Conservation (phyloP, 2,888 invertebrate species). For the Philonicus albiceps region DNA sequence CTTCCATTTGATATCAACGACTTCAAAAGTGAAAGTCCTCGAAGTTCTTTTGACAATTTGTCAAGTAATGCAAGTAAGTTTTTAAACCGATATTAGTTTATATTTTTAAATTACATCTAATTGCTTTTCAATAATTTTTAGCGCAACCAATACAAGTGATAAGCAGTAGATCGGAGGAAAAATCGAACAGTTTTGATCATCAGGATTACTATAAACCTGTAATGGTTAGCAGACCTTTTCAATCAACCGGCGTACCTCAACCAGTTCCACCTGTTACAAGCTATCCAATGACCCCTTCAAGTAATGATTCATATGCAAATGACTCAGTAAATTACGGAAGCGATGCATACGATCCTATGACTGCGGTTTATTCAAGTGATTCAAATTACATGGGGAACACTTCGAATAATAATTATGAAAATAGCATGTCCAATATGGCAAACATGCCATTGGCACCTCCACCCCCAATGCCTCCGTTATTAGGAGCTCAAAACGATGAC, state of each 20-base stretch:
- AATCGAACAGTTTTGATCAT: constrained; percentile 62
- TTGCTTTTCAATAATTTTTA: constrained; percentile 48
- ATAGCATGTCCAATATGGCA: constrained; percentile 51
- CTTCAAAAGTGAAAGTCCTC: constrained; percentile 58
- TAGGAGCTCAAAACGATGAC: constrained; percentile 56
- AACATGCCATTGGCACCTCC: constrained; percentile 56
- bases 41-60: constrained; percentile 14
- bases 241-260: constrained; percentile 51
- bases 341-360: constrained; percentile 49
- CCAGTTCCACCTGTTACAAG: constrained; percentile 53
- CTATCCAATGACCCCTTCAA: constrained; percentile 30
- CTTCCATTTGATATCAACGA: constrained; percentile 68
- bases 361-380: constrained; percentile 51
- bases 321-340: constrained; percentile 20
- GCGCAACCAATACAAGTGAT: constrained; percentile 69
- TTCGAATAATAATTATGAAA: constrained; percentile 48
- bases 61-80: constrained; percentile 41
- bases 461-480: constrained; percentile 61
- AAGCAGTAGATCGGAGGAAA: constrained; percentile 66
- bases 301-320: background rate
- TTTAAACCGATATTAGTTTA: background rate
- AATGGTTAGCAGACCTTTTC: constrained; percentile 53
- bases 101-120: background rate
- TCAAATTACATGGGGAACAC: constrained; percentile 48
- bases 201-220: constrained; percentile 64